Base-by-base conservation (phyloP, 1,140 invertebrate genomes). In the Neodiprion lecontei region DNA sequence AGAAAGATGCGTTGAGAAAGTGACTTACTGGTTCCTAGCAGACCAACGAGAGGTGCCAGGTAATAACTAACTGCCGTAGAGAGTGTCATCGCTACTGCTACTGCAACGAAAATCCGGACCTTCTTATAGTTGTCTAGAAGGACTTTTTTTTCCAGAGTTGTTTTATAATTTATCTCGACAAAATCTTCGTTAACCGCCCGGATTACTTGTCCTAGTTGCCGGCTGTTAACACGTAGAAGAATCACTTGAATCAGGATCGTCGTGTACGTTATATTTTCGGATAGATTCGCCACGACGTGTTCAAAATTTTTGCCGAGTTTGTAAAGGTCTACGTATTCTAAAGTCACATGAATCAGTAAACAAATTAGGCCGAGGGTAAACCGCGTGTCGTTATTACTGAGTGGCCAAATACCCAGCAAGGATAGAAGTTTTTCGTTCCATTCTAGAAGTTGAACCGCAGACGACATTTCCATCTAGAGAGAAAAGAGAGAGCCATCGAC, bases 111-210 rank as follows among this genome's bases (percentile, higher is more conserved):
- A 11, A 14, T 47, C 14, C 53, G 73, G 1, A 71, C 67, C 1
- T 66, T 73, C 0, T 47, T 48, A 67, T 75, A 70, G 68, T 81
- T 80, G 77, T 73, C 66, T 72, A 80, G 12, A 72, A 73, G 73
- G 61, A 70, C 40, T 23, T 75, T 17, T 47, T 70, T 75, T 23
- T 76, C 75, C 71, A 71, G n/a, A 0, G 23, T 2, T 47, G 48
- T 67, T 40, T 53, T 49, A 28, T 48, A 76, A 9, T 67, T 48
- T 8, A 67, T 40, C 8, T 21, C 48, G 10, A 47, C 21, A 12
- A 76, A 9, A 53, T 70, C 75, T 40, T 74, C 69, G 1, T 47
- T 53, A 7, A 68, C 67, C n/a, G 48, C 48, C 8, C 17, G 21
- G 17, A 76, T 66, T 17, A 73, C 17, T 50, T 61, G 21, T 23